These are phyloP conservation scores for Capromys pilorides DNA, from an alignment of 2,797 vertebrate genomes.

Conservation along the genomic window DNA sequence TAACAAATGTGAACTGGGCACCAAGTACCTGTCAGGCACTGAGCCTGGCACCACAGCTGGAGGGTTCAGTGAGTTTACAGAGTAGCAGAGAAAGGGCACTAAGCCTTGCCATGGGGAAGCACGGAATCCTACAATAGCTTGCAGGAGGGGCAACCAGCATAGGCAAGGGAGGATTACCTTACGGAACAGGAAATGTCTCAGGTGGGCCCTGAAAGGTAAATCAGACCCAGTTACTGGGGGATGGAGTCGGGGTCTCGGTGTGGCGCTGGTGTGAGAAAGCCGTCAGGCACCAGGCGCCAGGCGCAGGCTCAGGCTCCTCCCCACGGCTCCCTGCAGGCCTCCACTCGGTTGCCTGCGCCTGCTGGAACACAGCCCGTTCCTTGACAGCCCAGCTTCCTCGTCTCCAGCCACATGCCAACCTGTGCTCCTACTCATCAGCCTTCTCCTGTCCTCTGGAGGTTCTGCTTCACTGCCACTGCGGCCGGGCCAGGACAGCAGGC, in stretches of 20 bases:
- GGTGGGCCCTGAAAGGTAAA: neutral
- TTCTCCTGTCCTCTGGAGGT: neutral
- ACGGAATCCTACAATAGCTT: neutral
- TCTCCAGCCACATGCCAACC: conserved; percentile 26
- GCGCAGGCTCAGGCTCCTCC: neutral
- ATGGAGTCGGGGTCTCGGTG: rapidly evolving
- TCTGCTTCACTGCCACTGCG: neutral
- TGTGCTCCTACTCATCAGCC: neutral
- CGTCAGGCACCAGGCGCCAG: neutral
- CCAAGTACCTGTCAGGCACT: neutral
- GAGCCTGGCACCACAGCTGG: neutral
- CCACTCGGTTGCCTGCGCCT: neutral
- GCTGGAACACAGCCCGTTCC: neutral
- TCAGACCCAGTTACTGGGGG: neutral
- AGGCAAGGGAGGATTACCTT: neutral
- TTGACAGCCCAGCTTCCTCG: neutral
- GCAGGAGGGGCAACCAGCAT: neutral
- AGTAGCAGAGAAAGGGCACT: neutral
- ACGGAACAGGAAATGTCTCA: neutral
- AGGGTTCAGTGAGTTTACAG: neutral
- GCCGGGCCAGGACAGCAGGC: neutral
- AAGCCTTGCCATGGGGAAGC: neutral
- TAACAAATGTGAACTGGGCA: neutral
- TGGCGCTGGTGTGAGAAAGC: neutral
- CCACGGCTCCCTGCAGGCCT: neutral